Conservation (phyloP, 2,797 vertebrate genomes). For the Myoxocephalus aenaeus region DNA sequence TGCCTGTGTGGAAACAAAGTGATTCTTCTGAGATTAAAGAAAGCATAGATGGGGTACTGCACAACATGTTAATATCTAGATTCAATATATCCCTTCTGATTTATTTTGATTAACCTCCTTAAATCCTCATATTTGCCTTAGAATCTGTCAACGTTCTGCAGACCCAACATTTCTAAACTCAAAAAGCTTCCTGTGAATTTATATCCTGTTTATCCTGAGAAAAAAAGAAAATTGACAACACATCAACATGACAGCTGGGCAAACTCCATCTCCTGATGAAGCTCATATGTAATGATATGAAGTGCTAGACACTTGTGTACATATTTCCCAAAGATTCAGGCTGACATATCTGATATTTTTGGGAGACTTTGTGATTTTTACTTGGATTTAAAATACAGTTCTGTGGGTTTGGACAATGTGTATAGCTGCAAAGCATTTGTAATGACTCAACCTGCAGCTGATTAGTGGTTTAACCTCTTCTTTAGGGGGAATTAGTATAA, state of each 20-base stretch:
- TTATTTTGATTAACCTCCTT: neutral
- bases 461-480: neutral
- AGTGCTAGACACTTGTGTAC: neutral
- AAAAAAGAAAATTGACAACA: neutral
- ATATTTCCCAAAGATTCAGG: neutral
- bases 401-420: neutral
- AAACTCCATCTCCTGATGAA: slow-evolving; percentile 3
- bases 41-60: neutral
- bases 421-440: neutral
- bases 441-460: neutral
- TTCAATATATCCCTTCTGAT: neutral
- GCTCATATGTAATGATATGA: neutral
- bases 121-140: neutral
- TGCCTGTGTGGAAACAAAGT: neutral
- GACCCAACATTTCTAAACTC: neutral
- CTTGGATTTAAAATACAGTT: neutral
- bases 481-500: neutral
- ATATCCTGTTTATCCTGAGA: neutral
- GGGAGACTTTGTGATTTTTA: neutral
- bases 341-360: neutral
- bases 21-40: neutral
- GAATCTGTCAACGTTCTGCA: neutral
- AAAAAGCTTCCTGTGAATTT: neutral
- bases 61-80: neutral
- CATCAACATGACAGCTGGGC: neutral